A percentile compares a stretch with the other conserved stretches of the same genome.
phyloP scores from a whole-genome alignment of 2,888 invertebrate genomes.

The Therioaphis trifolii region DNA sequence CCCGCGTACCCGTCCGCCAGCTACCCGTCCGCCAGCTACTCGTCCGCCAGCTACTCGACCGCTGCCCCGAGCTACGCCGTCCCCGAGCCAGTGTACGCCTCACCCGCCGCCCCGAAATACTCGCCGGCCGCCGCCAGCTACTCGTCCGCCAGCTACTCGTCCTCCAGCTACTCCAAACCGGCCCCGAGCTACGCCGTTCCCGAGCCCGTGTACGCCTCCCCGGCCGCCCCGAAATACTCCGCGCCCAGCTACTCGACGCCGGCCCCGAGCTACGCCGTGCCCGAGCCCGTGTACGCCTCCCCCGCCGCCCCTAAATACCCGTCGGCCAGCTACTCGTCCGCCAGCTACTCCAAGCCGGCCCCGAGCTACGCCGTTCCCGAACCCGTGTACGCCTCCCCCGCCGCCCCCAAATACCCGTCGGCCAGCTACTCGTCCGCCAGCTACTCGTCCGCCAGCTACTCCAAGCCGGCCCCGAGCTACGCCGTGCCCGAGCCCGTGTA shows the following conservation, averaged over 20 bases:
- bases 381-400: not conserved
- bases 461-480: slow-evolving; percentile 54
- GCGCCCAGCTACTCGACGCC: slow-evolving; percentile 17
- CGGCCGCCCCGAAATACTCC: slow-evolving; percentile 21
- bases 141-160: slow-evolving; percentile 53
- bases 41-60: slow-evolving; percentile 33
- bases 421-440: too few relatives aligned
- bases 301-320: slow-evolving; percentile 9
- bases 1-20: slow-evolving; percentile 37
- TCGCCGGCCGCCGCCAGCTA: slow-evolving; percentile 45
- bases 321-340: slow-evolving; percentile 1
- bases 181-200: slow-evolving; percentile 51
- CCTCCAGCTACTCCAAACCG: slow-evolving; percentile 25
- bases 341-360: slow-evolving; percentile 8
- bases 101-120: slow-evolving; percentile 48
- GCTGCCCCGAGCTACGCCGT: slow-evolving; percentile 45
- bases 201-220: slow-evolving; percentile 37
- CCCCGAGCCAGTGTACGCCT: not conserved
- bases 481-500: slow-evolving; percentile 41
- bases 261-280: slow-evolving; percentile 40
- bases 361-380: slow-evolving; percentile 35
- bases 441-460: not conserved
- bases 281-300: slow-evolving; percentile 8
- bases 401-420: slow-evolving; percentile 11
- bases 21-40: slow-evolving; percentile 44